phyloP scores from a whole-genome alignment of 1,140 invertebrate genomes.

The Colletes gigas region DNA sequence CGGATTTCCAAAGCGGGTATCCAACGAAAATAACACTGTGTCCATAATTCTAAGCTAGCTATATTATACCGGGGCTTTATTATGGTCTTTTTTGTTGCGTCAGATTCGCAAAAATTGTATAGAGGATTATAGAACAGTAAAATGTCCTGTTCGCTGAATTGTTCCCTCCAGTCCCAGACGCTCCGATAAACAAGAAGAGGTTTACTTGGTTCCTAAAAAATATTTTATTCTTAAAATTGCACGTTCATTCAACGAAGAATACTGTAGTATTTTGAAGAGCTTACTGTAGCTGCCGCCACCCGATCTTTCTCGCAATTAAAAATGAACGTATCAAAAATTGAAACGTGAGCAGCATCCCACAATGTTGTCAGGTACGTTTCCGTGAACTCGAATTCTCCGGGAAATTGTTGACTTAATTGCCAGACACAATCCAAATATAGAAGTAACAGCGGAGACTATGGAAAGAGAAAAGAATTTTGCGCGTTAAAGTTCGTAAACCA shows the following conservation, averaged over 20 bases:
- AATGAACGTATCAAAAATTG: conserved; percentile 95
- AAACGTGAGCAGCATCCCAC: conserved; percentile 93
- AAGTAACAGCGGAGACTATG: conserved; percentile 91
- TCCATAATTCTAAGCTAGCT: conserved; percentile 89
- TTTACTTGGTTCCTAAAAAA: conserved; percentile 79
- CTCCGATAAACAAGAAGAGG: conserved; percentile 86
- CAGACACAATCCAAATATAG: conserved; percentile 96
- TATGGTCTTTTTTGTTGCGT: conserved; percentile 58
- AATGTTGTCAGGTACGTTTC: conserved; percentile 95
- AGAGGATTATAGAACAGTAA: conserved; percentile 90
- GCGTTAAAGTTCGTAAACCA: neutral
- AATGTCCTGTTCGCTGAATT: conserved; percentile 89
- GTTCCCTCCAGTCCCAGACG: conserved; percentile 92
- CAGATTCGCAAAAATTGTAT: conserved; percentile 77
- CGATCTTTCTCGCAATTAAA: conserved; percentile 92
- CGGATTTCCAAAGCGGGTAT: conserved; percentile 90
- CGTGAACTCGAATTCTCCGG: conserved; percentile 93
- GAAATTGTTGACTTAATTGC: conserved; percentile 94
- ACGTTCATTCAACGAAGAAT: neutral
- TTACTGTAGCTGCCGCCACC: conserved; percentile 82
- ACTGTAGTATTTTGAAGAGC: conserved; percentile 1
- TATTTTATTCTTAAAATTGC: neutral
- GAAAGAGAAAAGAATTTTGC: conserved; percentile 43
- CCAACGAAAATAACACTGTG: conserved; percentile 94
- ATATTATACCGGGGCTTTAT: conserved; percentile 82